phyloP scores from a whole-genome alignment of 2,888 invertebrate species.

The Neuroscelio doddi region DNA sequence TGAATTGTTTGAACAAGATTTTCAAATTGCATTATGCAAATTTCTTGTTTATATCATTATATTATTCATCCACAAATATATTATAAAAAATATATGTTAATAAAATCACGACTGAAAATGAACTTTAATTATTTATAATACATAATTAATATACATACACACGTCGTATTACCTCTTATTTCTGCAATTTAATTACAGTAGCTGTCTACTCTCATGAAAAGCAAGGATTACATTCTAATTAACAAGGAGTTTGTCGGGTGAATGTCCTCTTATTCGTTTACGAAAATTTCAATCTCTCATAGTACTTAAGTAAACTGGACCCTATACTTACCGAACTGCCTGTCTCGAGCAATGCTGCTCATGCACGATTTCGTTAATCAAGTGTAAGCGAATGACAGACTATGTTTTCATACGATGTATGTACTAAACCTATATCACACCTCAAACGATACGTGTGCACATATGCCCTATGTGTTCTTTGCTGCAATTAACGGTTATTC shows the following conservation, averaged over 20 bases:
- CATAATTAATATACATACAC: neutral
- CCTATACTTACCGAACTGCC: conserved; percentile 38
- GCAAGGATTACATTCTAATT: conserved; percentile 51
- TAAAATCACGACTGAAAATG: neutral
- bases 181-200: conserved; percentile 35
- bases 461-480: conserved; percentile 17
- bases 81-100: neutral
- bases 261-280: conserved; percentile 65
- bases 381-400: conserved; percentile 57
- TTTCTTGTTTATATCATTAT: neutral
- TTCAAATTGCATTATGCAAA: neutral
- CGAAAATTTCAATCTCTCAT: conserved; percentile 70
- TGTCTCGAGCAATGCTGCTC: conserved; percentile 36
- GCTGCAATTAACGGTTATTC: conserved; percentile 38
- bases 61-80: no score
- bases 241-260: conserved; percentile 62
- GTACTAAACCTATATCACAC: no score
- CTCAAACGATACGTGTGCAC: neutral
- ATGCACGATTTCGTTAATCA: conserved; percentile 45
- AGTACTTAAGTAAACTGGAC: conserved; percentile 46
- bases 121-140: neutral
- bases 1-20: no score
- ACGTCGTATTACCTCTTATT: neutral
- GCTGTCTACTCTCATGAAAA: conserved; percentile 26
- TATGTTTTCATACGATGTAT: conserved; percentile 56